Evolutionary conservation across 2,797 vertebrate genomes (phyloP).

Genomic region (Hypotaenidia okinawae): DNA sequence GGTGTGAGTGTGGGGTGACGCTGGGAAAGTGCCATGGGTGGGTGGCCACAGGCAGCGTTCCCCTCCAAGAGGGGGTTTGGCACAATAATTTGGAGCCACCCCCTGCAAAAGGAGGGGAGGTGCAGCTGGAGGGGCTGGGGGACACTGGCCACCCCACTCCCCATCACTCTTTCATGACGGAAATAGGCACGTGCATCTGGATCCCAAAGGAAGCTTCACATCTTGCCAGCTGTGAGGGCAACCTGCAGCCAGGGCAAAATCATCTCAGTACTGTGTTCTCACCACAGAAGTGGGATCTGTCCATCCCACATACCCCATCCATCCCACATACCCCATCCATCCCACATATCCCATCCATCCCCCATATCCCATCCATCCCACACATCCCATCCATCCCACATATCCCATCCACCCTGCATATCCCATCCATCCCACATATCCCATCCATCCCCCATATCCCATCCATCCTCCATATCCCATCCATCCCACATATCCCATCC

Average conservation of each 20-base stretch:
- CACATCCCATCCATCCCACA: no score
- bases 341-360: no score
- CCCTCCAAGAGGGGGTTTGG: accelerated
- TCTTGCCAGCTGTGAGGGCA: background rate
- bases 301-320: background rate
- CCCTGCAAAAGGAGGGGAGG: background rate
- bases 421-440: no score
- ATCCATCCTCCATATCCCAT: no score
- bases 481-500: no score
- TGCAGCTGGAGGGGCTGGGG: background rate
- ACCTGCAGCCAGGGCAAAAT: background rate
- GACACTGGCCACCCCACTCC: accelerated
- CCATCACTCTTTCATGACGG: accelerated
- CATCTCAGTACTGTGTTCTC: accelerated
- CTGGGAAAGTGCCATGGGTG: accelerated
- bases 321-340: no score
- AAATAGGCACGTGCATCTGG: accelerated
- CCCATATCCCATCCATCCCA: no score
- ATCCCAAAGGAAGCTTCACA: background rate
- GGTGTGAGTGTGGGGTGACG: background rate
- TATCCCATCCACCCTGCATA: no score
- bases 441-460: no score
- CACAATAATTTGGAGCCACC: background rate
- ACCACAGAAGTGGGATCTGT: background rate
- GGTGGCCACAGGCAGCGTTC: background rate